Base-by-base conservation (phyloP, 2,797 vertebrate species). In the Xenopus petersii region DNA sequence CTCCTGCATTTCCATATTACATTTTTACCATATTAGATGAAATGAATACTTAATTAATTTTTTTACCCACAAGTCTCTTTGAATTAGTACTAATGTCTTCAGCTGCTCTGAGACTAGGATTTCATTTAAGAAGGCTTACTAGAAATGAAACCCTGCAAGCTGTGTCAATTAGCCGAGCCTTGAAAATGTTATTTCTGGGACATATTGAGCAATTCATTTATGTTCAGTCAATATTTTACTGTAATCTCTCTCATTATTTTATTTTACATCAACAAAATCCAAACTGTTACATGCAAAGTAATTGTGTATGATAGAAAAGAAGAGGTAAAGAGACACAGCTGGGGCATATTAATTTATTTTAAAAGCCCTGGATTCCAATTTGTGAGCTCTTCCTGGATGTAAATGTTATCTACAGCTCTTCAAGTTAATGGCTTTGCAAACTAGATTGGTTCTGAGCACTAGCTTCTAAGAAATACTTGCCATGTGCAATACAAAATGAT, bases 41-140 rank as follows among this genome's bases (percentile, higher is more conserved):
- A 78, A 78, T 70, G 76, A 70, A 71, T 73, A 51, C 71, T 74
- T 78, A 71, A 7, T 7, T 42, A 73, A 78, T 61, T 60, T 70
- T 56, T 60, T 24, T 61, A 70, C 76, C 66, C 60, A 78, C 60
- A 73, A 70, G 71, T 59, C 76, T 78, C 71, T 73, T 64, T 69
- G 60, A 64, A 78, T 78, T 78, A 78, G 66, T 21, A 12, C 24
- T 78, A 78, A 78, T 78, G 66, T 69, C 66, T 64, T 78, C 71
- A 70, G 71, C 30, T 42, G 71, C 51, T 70, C n/a, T 10, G 66
- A 74, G 76, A 69, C 76, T 73, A 63, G 51, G 66, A 49, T 65
- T 78, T 24, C 61, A 78, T 51, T 78, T 78, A 69, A 64, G 46
- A 49, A 36, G 30, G 67, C n/a, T 64, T 74, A 49, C 42, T 60